Conservation (phyloP, 1,140 invertebrate genomes). For the Hyphantria cunea region DNA sequence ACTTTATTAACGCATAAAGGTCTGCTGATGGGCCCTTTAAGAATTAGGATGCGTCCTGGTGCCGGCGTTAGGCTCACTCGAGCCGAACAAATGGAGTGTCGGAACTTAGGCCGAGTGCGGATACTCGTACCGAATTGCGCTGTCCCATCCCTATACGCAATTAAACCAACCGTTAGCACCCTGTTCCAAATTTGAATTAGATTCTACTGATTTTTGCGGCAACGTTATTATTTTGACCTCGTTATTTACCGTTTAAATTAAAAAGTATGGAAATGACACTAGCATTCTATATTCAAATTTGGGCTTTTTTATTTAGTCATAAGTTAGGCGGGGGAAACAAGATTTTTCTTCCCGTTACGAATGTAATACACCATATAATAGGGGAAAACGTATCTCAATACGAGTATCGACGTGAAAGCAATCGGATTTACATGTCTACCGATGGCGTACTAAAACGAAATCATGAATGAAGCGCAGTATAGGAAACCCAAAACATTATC, state of each 20-base stretch:
- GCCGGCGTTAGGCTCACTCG: slow-evolving; percentile 53
- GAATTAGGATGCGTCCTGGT: slow-evolving; percentile 77
- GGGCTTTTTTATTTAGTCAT: slow-evolving; percentile 19
- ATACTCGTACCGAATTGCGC: slow-evolving; percentile 23
- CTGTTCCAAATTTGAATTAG: slow-evolving; percentile 63
- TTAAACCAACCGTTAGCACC: slow-evolving; percentile 63
- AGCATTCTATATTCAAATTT: slow-evolving; percentile 5
- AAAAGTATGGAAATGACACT: slow-evolving; percentile 5
- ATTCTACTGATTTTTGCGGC: slow-evolving; percentile 26
- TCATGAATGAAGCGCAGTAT: slow-evolving; percentile 80
- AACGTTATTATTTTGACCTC: slow-evolving; percentile 13
- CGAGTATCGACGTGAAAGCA: slow-evolving; percentile 67
- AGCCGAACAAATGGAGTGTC: slow-evolving; percentile 74
- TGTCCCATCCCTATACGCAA: slow-evolving; percentile 57
- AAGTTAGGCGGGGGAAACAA: slow-evolving; percentile 46
- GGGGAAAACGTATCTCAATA: slow-evolving; percentile 57
- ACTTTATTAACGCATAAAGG: slow-evolving; percentile 82
- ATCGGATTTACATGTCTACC: slow-evolving; percentile 79
- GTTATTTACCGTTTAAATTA: slow-evolving; percentile 10
- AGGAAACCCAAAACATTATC: slow-evolving; percentile 80
- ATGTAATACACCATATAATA: slow-evolving; percentile 69
- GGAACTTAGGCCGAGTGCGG: slow-evolving; percentile 44
- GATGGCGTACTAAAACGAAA: slow-evolving; percentile 77
- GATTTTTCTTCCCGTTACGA: slow-evolving; percentile 64
- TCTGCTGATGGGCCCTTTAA: slow-evolving; percentile 77